phyloP scores from a whole-genome alignment of 2,888 invertebrate species.

The Emesis furor region DNA sequence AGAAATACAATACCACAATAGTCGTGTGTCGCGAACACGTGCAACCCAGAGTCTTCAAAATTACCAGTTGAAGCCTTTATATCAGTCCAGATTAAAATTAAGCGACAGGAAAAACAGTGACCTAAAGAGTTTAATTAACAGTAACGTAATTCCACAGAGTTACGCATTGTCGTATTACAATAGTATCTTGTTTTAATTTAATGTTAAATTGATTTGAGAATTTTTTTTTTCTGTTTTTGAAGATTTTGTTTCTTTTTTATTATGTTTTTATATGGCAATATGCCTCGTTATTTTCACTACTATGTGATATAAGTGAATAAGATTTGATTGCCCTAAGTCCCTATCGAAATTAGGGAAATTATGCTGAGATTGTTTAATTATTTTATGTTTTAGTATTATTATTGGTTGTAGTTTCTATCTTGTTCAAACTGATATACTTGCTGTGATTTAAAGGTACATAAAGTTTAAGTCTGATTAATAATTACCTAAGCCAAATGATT shows the following conservation, averaged over 20 bases:
- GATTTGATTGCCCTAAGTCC: neutral
- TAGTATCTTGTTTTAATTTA: constrained; percentile 40
- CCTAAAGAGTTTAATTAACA: constrained; percentile 58
- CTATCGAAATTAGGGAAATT: too few relatives aligned
- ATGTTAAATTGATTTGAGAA: neutral
- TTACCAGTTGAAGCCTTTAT: constrained; percentile 51
- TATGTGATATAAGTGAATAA: neutral
- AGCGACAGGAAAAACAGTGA: constrained; percentile 57
- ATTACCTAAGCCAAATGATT: neutral
- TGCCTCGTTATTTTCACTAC: neutral
- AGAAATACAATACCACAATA: constrained; percentile 56
- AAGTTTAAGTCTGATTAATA: neutral
- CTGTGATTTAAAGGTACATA: neutral
- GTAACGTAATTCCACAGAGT: constrained; percentile 49
- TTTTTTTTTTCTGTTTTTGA: neutral
- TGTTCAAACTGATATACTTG: neutral
- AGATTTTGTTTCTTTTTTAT: neutral
- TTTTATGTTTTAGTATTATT: neutral
- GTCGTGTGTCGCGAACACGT: constrained; percentile 52
- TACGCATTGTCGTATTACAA: constrained; percentile 51
- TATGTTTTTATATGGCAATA: neutral
- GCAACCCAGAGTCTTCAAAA: constrained; percentile 5
- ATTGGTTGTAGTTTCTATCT: neutral
- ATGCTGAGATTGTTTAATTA: neutral
- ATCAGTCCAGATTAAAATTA: constrained; percentile 61